Evolutionary conservation across 1,140 invertebrate species (phyloP).

Genomic region (Drusus annulatus): DNA sequence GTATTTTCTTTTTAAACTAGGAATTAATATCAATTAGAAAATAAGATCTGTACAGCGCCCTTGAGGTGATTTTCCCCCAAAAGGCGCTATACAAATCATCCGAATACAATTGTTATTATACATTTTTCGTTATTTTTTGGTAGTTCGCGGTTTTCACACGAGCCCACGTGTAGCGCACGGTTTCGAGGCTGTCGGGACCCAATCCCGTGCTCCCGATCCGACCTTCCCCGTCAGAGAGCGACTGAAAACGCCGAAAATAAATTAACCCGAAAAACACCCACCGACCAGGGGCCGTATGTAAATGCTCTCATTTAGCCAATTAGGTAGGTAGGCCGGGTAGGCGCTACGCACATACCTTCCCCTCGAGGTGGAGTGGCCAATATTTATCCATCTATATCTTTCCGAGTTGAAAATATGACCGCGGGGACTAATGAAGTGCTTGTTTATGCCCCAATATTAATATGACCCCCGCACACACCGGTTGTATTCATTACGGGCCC

Average conservation of each 20-base stretch:
- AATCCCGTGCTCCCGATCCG: background rate
- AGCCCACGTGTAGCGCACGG: background rate
- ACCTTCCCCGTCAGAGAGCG: background rate
- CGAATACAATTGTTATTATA: too few relatives aligned
- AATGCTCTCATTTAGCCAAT: constrained; percentile 51
- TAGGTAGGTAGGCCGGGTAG: constrained; percentile 51
- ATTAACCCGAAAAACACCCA: constrained; percentile 41
- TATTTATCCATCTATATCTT: constrained; percentile 58
- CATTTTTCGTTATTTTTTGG: too few relatives aligned
- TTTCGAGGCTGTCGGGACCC: background rate
- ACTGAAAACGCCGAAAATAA: constrained; percentile 29
- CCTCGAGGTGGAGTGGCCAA: constrained; percentile 39
- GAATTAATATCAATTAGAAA: too few relatives aligned
- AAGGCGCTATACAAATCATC: too few relatives aligned
- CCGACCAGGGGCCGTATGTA: constrained; percentile 20
- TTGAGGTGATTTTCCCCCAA: too few relatives aligned
- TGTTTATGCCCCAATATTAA: constrained; percentile 60
- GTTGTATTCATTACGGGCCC: constrained; percentile 55
- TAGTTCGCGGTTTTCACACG: too few relatives aligned
- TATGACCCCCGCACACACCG: constrained; percentile 50
- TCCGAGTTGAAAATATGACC: constrained; percentile 58
- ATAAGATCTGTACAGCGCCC: too few relatives aligned
- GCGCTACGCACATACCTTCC: constrained; percentile 38
- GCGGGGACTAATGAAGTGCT: constrained; percentile 59
- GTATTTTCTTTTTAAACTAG: too few relatives aligned